These are phyloP conservation scores for Apoda limacodes DNA, from an alignment of 2,888 invertebrate species.

Conservation along the genomic window DNA sequence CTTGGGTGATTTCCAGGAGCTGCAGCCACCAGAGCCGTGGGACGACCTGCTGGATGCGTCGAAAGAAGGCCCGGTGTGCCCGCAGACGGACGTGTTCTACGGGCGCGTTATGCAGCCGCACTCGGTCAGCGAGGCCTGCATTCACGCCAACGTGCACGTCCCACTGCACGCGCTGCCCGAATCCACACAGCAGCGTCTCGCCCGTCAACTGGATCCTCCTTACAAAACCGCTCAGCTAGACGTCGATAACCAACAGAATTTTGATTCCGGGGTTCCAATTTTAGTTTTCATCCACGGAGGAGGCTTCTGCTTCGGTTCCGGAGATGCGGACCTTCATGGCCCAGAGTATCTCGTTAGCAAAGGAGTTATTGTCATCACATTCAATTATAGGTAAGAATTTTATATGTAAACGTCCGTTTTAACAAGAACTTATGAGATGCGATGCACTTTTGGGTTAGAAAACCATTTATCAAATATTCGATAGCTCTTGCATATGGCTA, in stretches of 20 bases:
- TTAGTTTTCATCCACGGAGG: constrained; percentile 10
- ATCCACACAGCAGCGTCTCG: constrained; percentile 8
- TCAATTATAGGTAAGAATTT: constrained; percentile 28
- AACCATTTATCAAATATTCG: too few relatives aligned
- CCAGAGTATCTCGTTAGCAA: constrained; percentile 30
- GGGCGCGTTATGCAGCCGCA: constrained; percentile 13
- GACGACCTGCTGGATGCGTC: constrained; percentile 60
- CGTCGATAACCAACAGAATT: neutral
- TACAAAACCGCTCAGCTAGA: neutral
- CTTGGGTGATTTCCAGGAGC: constrained; percentile 32
- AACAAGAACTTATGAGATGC: too few relatives aligned
- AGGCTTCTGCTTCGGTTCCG: constrained; percentile 17
- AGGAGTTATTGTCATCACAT: constrained; percentile 31
- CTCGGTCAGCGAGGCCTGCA: constrained; percentile 22
- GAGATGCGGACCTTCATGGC: constrained; percentile 27
- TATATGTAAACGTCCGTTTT: too few relatives aligned
- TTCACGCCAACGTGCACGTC: constrained; percentile 20
- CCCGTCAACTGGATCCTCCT: neutral
- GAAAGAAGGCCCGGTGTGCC: constrained; percentile 61
- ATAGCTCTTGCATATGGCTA: too few relatives aligned
- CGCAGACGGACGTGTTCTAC: constrained; percentile 41
- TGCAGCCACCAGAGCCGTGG: constrained; percentile 37
- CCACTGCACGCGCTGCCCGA: constrained; percentile 9
- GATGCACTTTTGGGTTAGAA: too few relatives aligned
- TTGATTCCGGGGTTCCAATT: neutral